Evolutionary conservation across 2,113 vertebrate species (phyloP).

Genomic region (Scomber japonicus): DNA sequence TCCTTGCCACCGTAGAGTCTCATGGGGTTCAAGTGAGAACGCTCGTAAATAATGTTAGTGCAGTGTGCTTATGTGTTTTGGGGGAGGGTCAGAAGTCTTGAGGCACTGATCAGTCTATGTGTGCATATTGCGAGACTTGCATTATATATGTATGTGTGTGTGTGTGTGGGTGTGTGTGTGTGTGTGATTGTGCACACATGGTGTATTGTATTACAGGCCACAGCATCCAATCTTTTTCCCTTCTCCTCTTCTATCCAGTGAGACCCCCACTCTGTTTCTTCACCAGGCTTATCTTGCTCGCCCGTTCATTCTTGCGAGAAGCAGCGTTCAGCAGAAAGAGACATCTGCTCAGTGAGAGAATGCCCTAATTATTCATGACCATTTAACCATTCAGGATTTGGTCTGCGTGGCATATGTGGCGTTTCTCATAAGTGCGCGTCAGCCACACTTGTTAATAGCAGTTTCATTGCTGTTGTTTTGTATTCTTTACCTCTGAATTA

Average conservation of each 20-base stretch:
- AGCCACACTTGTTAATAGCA: slow-evolving; percentile 74
- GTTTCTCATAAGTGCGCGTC: slow-evolving; percentile 74
- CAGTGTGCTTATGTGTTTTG: slow-evolving; percentile 56
- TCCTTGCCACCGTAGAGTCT: slow-evolving; percentile 41
- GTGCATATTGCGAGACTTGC: slow-evolving; percentile 47
- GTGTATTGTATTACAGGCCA: slow-evolving; percentile 69
- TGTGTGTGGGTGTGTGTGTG: slow-evolving; percentile 48
- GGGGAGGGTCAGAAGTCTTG: slow-evolving; percentile 56
- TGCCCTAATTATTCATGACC: slow-evolving; percentile 88
- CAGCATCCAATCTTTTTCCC: slow-evolving; percentile 51
- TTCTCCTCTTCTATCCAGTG: slow-evolving; percentile 39
- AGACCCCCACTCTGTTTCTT: slow-evolving; percentile 56
- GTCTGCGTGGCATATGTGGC: slow-evolving; percentile 81
- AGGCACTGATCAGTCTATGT: slow-evolving; percentile 63
- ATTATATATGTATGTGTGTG: slow-evolving; percentile 55
- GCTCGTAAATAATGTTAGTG: slow-evolving; percentile 71
- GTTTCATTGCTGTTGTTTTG: slow-evolving; percentile 67
- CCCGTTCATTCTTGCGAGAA: slow-evolving; percentile 76
- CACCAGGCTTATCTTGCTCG: slow-evolving; percentile 71
- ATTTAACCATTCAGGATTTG: slow-evolving; percentile 86
- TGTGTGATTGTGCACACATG: slow-evolving; percentile 66
- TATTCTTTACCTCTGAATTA: slow-evolving; percentile 46
- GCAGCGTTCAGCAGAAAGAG: slow-evolving; percentile 81
- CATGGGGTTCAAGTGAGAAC: slow-evolving; percentile 57
- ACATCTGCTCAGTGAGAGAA: slow-evolving; percentile 88